Conservation (phyloP, 2,113 vertebrate genomes). For the Alaudala cheleensis region DNA sequence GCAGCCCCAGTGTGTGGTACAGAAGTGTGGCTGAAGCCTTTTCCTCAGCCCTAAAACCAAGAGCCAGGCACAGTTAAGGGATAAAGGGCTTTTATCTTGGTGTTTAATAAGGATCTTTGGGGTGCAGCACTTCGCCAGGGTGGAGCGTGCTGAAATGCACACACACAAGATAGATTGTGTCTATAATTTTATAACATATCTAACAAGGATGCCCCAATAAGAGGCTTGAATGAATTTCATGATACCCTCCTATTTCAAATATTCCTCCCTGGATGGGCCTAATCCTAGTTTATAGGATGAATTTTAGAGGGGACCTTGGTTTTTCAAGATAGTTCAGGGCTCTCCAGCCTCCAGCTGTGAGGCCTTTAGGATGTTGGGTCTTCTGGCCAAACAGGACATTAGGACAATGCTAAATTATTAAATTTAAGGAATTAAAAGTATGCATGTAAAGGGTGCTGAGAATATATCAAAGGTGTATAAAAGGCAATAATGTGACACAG, state of each 20-base stretch:
- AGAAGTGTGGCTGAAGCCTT: background rate
- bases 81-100: background rate
- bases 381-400: background rate
- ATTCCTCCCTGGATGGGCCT: background rate
- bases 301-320: background rate
- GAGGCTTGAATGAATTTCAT: background rate
- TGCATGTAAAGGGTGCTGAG: background rate
- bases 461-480: background rate
- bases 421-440: background rate
- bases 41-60: background rate
- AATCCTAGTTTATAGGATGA: background rate
- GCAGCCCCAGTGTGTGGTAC: background rate
- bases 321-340: rapidly evolving
- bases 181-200: background rate
- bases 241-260: background rate
- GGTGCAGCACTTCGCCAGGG: rapidly evolving
- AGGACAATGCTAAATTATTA: no score
- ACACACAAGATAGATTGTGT: rapidly evolving
- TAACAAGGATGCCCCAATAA: background rate
- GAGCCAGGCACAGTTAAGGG: background rate
- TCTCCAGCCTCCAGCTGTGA: rapidly evolving
- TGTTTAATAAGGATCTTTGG: background rate
- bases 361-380: background rate
- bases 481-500: no score
- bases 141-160: no score